Percentiles rank a stretch among this genome's conserved stretches.
Conservation (phyloP, 2,888 invertebrate genomes). For the Heliconius erato region DNA sequence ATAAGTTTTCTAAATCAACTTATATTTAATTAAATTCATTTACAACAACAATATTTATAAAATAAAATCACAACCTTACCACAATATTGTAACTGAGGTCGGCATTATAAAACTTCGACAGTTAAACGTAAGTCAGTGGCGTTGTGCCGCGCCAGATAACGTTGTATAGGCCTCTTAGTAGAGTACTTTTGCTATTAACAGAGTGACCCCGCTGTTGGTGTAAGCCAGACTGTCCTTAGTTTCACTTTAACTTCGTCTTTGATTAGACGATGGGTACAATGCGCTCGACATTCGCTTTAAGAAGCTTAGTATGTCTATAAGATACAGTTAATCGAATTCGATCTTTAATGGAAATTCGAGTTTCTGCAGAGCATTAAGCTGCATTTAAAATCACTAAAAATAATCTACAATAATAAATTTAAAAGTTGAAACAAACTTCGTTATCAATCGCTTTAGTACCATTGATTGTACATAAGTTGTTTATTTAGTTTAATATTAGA, state of each 20-base stretch:
- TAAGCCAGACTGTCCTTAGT: slow-evolving; percentile 66
- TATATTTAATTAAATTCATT: background rate
- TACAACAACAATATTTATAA: slow-evolving; percentile 1
- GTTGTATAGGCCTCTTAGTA: slow-evolving; percentile 74
- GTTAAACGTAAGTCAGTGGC: slow-evolving; percentile 81
- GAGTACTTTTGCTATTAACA: slow-evolving; percentile 78
- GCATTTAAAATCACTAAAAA: background rate
- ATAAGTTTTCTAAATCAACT: too few relatives aligned
- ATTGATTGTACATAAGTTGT: too few relatives aligned
- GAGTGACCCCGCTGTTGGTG: slow-evolving; percentile 65
- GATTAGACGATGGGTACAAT: slow-evolving; percentile 63
- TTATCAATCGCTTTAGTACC: too few relatives aligned
- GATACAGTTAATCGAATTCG: slow-evolving; percentile 44
- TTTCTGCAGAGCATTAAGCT: background rate
- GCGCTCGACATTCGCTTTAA: slow-evolving; percentile 49
- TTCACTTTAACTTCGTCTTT: slow-evolving; percentile 52
- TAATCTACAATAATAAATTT: too few relatives aligned
- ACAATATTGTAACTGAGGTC: slow-evolving; percentile 56
- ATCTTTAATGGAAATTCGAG: slow-evolving; percentile 28
- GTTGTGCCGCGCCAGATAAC: slow-evolving; percentile 78
- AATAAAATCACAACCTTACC: slow-evolving; percentile 29
- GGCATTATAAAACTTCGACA: slow-evolving; percentile 83
- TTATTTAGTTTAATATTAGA: too few relatives aligned
- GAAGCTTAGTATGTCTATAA: slow-evolving; percentile 49
- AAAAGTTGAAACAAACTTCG: too few relatives aligned